phyloP scores from a whole-genome alignment of 2,113 vertebrate species.

The Buteo buteo region DNA sequence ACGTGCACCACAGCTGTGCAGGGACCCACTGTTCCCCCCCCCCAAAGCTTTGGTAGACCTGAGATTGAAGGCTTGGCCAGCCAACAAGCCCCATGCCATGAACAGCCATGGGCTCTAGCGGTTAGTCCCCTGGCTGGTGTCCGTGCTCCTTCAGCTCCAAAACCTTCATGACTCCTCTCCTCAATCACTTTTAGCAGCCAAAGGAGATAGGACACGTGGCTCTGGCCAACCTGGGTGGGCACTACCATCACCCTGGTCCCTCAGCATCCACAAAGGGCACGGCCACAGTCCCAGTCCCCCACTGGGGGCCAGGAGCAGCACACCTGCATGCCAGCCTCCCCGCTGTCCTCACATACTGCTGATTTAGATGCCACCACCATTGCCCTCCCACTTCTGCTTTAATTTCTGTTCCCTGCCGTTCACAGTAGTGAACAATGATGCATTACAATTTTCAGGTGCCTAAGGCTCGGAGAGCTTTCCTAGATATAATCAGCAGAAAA shows the following conservation, averaged over 20 bases:
- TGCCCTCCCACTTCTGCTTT: not conserved
- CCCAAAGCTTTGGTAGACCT: not conserved
- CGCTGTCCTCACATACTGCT: not conserved
- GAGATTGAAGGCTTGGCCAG: not conserved
- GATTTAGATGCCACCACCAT: not conserved
- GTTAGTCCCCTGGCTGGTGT: not conserved
- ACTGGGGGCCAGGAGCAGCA: not conserved
- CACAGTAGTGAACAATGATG: constrained; percentile 19
- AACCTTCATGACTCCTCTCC: not conserved
- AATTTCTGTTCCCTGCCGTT: constrained; percentile 33
- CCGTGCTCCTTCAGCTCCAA: not conserved
- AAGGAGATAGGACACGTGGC: not conserved
- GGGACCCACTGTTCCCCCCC: not conserved
- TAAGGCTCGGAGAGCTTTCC: constrained; percentile 33
- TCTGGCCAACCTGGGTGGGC: not conserved
- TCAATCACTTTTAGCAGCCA: not conserved
- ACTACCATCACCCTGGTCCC: not conserved
- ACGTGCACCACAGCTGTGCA: not conserved
- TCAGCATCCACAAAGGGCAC: not conserved
- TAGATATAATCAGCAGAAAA: constrained; percentile 60
- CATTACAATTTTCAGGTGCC: constrained; percentile 54
- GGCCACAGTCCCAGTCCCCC: rapidly evolving
- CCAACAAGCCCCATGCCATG: rapidly evolving
- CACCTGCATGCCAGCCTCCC: not conserved
- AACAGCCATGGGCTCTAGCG: not conserved